Base-by-base conservation (phyloP, 2,113 vertebrate genomes). In the Patagioenas fasciata region DNA sequence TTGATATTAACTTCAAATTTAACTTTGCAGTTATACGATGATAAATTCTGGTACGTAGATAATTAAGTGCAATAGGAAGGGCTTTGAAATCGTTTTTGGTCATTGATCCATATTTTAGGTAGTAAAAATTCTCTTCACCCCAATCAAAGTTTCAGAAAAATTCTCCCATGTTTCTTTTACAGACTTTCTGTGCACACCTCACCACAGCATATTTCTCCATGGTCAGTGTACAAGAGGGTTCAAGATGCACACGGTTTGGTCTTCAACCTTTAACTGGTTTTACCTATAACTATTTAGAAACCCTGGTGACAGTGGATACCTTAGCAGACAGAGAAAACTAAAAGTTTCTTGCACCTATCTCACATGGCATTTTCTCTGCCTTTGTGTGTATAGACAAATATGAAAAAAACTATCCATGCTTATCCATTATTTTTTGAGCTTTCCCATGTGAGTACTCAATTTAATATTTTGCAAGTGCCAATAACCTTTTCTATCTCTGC, bases 401-500 rank as follows among this genome's bases (percentile, higher is more conserved):
- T 10, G 4, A 14, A 61, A 77, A 86, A 44, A 57, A 0, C 15
- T 40, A 44, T 19, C 54, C 44, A 34, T 80, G 58, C 9, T 15
- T 90, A 60, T 38, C 60, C 19, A 36, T 85, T 95, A 61, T 50
- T 58, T 82, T 84, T 89, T 86, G 79, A 91, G 82, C 51, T 79
- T 88, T 93, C 77, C 71, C 87, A 91, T 65, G 47, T 36, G 85
- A 81, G 62, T 53, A 84, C 47, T 92, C 85, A 64, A 65, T 89
- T 91, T 91, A 94, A 80, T 91, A 95, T 95, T 94, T 97, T 58
- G 79, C 75, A 77, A 96, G 82, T 82, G 80, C 83, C 94, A 91
- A 81, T 77, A 80, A 66, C 57, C 88, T 85, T 96, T 93, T 94
- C 84, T 91, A 18, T 77, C 79, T 95, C 58, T 87, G 62, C 57